Evolutionary conservation across 2,113 vertebrate genomes (phyloP).

Genomic region (Alosa alosa): DNA sequence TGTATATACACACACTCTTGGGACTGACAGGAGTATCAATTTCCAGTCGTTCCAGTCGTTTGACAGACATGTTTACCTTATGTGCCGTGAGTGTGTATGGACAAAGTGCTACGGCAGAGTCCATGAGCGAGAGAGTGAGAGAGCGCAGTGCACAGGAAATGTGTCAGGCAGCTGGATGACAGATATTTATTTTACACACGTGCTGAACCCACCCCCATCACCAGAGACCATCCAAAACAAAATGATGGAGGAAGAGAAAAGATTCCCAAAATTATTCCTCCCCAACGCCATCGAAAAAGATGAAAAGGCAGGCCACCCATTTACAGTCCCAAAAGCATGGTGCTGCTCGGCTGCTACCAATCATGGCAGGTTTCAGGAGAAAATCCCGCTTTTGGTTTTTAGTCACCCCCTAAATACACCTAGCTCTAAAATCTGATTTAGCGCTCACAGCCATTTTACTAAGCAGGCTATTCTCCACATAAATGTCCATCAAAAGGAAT

Average conservation of each 20-base stretch:
- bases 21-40: conserved; percentile 52
- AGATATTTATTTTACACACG: conserved; percentile 2
- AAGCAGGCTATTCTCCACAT: not conserved
- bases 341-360: not conserved
- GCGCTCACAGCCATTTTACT: conserved; percentile 13
- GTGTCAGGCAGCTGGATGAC: not conserved
- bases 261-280: not conserved
- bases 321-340: not conserved
- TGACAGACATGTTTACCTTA: conserved; percentile 69
- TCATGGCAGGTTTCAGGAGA: not conserved
- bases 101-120: not conserved
- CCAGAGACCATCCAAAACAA: not conserved
- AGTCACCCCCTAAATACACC: not conserved
- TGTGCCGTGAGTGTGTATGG: conserved; percentile 10
- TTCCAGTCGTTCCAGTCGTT: conserved; percentile 39
- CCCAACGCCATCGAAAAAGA: not conserved
- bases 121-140: no score
- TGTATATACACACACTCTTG: not conserved
- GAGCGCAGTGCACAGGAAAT: not conserved
- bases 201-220: not conserved
- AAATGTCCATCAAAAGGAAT: conserved; percentile 36
- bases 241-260: not conserved
- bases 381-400: not conserved
- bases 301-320: not conserved
- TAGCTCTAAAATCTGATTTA: conserved; percentile 35